Conservation (phyloP, 2,113 vertebrate species). For the Charadrius vociferus region DNA sequence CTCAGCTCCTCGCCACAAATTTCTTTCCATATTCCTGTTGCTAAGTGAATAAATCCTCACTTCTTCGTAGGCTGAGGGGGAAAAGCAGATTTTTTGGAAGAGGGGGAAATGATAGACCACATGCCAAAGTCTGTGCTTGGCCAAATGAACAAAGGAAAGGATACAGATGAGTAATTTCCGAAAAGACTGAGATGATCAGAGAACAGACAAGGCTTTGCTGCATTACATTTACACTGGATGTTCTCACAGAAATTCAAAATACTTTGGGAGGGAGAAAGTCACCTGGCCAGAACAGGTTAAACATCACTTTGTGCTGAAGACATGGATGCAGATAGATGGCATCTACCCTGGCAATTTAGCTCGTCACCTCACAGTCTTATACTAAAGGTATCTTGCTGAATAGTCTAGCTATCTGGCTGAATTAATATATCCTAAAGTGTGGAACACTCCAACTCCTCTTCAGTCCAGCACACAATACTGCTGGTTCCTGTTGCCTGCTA, state of each 20-base stretch:
- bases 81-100: neutral
- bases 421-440: neutral
- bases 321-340: too few relatives aligned
- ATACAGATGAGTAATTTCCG: neutral
- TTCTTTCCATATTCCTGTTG: neutral
- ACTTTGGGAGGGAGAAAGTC: neutral
- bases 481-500: neutral
- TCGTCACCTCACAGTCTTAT: neutral
- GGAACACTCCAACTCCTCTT: neutral
- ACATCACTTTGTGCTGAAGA: neutral
- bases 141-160: neutral
- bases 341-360: neutral
- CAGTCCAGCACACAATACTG: neutral
- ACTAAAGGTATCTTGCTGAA: neutral
- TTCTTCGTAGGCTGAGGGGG: neutral
- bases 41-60: neutral
- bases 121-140: neutral
- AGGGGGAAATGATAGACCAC: neutral
- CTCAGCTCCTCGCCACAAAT: neutral
- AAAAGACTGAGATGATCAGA: neutral
- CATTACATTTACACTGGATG: neutral
- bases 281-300: neutral
- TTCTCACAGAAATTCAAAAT: neutral
- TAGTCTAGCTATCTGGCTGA: neutral
- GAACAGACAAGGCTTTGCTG: neutral